phyloP scores from a whole-genome alignment of 2,797 vertebrate genomes.

The Peromyscus melanophrys region DNA sequence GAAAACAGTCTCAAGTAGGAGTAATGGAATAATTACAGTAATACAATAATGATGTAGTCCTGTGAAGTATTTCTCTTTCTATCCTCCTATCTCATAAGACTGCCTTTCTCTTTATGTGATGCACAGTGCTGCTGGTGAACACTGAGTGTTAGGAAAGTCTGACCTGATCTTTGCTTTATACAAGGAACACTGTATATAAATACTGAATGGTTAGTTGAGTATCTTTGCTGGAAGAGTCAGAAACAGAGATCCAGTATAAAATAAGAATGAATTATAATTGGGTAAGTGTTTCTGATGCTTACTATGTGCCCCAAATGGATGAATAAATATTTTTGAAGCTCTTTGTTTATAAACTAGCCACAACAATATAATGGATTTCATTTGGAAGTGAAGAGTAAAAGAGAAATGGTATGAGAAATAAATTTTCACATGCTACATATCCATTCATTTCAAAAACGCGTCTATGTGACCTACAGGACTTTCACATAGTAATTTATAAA shows the following conservation, averaged over 20 bases:
- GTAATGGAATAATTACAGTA: not conserved
- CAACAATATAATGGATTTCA: not conserved
- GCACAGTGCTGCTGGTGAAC: not conserved
- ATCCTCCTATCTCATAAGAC: not conserved
- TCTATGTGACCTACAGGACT: not conserved
- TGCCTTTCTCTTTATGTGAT: not conserved
- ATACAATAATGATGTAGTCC: not conserved
- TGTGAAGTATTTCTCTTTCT: not conserved
- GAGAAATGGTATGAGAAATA: not conserved
- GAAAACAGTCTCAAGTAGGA: not conserved
- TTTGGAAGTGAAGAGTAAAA: constrained; percentile 20
- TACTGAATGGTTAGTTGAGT: not conserved
- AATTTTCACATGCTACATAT: not conserved
- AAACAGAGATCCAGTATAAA: not conserved
- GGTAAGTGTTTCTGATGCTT: not conserved
- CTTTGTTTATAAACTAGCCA: constrained; percentile 11
- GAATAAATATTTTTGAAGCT: not conserved
- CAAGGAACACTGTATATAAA: not conserved
- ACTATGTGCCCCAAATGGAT: not conserved
- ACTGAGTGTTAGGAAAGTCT: not conserved
- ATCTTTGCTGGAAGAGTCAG: not conserved
- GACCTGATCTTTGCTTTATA: not conserved
- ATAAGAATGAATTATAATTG: not conserved
- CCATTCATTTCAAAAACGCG: not conserved
- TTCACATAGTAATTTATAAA: not conserved